These are phyloP conservation scores for Oppia nitens DNA, from an alignment of 1,140 invertebrate species.

Conservation along the genomic window DNA sequence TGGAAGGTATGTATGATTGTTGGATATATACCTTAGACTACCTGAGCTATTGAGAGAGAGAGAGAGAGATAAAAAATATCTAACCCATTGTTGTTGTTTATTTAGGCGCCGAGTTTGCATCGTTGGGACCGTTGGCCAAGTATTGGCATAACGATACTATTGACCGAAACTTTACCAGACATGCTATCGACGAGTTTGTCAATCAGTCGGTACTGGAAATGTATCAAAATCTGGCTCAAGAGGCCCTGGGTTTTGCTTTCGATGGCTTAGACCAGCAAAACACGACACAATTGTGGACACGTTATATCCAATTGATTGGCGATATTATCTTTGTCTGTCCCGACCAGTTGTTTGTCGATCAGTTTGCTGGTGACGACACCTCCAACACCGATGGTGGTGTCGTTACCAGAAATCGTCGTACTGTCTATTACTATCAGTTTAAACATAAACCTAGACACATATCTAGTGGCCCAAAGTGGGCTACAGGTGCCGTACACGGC, in stretches of 20 bases:
- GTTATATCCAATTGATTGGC: conserved; percentile 5
- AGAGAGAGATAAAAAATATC: no score
- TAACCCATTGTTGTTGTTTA: no score
- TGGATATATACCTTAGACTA: no score
- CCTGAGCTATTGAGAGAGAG: no score
- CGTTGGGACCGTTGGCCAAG: neutral
- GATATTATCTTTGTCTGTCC: conserved; percentile 22
- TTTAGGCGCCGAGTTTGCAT: conserved; percentile 1
- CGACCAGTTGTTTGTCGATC: no score
- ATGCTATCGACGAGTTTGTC: neutral
- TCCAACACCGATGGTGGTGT: no score
- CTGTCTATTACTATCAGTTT: neutral
- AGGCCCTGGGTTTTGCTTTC: neutral
- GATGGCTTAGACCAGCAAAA: neutral
- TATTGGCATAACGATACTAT: neutral
- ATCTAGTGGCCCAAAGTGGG: neutral
- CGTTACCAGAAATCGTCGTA: no score
- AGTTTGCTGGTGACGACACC: no score
- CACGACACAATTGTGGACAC: neutral
- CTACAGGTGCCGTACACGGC: neutral
- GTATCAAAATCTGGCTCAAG: neutral
- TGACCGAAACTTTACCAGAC: neutral
- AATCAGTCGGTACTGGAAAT: neutral
- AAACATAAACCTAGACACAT: conserved; percentile 11
- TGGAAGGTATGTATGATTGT: no score